Base-by-base conservation (phyloP, 2,797 vertebrate genomes). In the Fratercula arctica region DNA sequence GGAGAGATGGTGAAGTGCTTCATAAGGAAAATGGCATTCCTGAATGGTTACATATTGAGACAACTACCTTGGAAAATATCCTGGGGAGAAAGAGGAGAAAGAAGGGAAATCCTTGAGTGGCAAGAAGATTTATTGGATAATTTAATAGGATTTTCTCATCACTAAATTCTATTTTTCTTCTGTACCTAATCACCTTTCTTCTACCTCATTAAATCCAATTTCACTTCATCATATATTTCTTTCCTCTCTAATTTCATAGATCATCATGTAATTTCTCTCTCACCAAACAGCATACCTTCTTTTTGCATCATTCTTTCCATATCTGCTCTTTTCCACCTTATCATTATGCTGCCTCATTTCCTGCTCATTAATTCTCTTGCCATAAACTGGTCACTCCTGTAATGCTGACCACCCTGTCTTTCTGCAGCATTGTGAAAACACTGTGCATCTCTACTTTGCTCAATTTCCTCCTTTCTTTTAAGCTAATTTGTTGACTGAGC, bases 141-240 rank as follows among this genome's bases (percentile, higher is more conserved):
- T 94, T 96, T 97, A 97, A 92, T 43, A 96, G 66, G 69, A 96
- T 96, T 95, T 97, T 97, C 85, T 93, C 93, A 89, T 96, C 87
- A 91, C 90, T 97, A 96, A 96, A 96, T 96, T 95, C 85, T 97
- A 87, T 91, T 96, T 96, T 96, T 96, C 85, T 94, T 95, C 90
- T 91, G 66, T 78, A 51, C 35, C 92, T 97, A 96, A 97, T 96
- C 96, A 97, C 96, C 94, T 96, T 96, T 96, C 90, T 94, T 96
- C 94, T 96, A 96, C 87, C 92, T 96, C 96, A 97, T 97, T 97
- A 96, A 96, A 96, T 91, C 89, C 92, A 93, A 94, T 95, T 95
- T 96, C 69, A 92, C 59, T 86, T 92, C 90, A 87, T 92, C 78
- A 66, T 81, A 94, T 85, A 90, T 83, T 94, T 90, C 76, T 96